Evolutionary conservation across 1,140 invertebrate species (phyloP).

Genomic region (Leptinotarsa undecemlineata): DNA sequence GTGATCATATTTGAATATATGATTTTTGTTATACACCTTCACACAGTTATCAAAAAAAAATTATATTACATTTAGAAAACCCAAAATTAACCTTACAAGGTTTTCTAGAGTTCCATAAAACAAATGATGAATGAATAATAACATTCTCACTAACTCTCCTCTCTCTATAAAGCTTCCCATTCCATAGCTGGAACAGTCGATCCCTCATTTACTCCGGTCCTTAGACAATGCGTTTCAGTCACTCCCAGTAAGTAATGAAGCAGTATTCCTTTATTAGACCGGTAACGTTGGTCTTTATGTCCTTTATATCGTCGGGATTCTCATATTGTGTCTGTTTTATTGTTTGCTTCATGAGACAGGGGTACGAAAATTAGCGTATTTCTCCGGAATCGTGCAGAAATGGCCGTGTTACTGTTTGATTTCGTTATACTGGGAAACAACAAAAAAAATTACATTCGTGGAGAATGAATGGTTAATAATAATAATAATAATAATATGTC

Average conservation of each 20-base stretch:
- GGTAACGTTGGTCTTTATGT: constrained; percentile 18
- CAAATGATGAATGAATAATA: too few relatives aligned
- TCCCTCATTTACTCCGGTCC: too few relatives aligned
- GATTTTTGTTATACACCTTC: too few relatives aligned
- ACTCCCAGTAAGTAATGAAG: constrained; percentile 18
- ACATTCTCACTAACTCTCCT: too few relatives aligned
- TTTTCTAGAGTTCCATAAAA: too few relatives aligned
- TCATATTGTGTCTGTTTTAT: constrained; percentile 25
- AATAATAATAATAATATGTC: too few relatives aligned
- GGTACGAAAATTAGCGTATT: constrained; percentile 14
- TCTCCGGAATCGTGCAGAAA: not conserved
- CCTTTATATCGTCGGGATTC: constrained; percentile 11
- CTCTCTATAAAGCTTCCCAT: too few relatives aligned
- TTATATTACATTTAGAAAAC: too few relatives aligned
- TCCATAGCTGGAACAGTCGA: too few relatives aligned
- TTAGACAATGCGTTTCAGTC: constrained; percentile 12
- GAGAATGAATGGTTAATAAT: not conserved
- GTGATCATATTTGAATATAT: too few relatives aligned
- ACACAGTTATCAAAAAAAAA: too few relatives aligned
- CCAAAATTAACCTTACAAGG: too few relatives aligned
- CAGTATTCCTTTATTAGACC: constrained; percentile 24
- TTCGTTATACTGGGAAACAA: not conserved
- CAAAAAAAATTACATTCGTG: not conserved
- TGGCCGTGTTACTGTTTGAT: not conserved
- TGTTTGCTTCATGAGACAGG: constrained; percentile 18